phyloP scores from a whole-genome alignment of 1,140 invertebrate species.

The Drosophila ohnishii region DNA sequence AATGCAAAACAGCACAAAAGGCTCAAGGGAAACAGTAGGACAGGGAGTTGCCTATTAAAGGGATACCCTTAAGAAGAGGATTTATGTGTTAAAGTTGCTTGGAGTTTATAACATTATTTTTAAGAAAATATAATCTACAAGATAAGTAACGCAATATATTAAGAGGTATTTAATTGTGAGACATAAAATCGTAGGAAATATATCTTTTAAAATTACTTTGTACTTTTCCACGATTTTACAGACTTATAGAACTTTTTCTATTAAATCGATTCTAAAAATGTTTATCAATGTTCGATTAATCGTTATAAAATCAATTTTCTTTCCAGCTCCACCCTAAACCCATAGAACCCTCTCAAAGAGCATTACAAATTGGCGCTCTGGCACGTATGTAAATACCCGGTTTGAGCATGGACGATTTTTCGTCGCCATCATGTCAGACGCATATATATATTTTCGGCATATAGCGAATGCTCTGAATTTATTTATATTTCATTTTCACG shows the following conservation, averaged over 20 bases:
- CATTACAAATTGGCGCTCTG: conserved; percentile 4
- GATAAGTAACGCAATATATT: not conserved
- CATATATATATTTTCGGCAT: conserved; percentile 50
- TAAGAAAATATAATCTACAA: not conserved
- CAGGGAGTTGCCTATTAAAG: not conserved
- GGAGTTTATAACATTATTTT: too few relatives aligned
- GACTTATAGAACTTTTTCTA: too few relatives aligned
- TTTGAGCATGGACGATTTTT: conserved; percentile 30
- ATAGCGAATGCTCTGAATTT: conserved; percentile 54
- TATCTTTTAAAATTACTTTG: too few relatives aligned
- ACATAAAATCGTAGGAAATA: too few relatives aligned
- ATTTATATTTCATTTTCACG: conserved; percentile 60
- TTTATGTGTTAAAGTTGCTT: not conserved
- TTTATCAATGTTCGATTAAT: too few relatives aligned
- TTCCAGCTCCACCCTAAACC: too few relatives aligned
- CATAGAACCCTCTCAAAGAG: conserved; percentile 2
- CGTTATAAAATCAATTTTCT: too few relatives aligned
- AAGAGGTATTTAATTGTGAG: not conserved
- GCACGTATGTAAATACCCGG: conserved; percentile 20
- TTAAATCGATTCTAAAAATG: too few relatives aligned
- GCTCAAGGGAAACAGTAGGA: not conserved
- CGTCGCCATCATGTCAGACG: conserved; percentile 51
- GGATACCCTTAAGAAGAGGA: not conserved
- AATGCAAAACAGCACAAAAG: conserved; percentile 5
- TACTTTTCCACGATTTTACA: too few relatives aligned